A percentile compares a stretch with the other conserved stretches of the same genome.
phyloP scores from a whole-genome alignment of 2,113 vertebrate species.

The Lycaon pictus region DNA sequence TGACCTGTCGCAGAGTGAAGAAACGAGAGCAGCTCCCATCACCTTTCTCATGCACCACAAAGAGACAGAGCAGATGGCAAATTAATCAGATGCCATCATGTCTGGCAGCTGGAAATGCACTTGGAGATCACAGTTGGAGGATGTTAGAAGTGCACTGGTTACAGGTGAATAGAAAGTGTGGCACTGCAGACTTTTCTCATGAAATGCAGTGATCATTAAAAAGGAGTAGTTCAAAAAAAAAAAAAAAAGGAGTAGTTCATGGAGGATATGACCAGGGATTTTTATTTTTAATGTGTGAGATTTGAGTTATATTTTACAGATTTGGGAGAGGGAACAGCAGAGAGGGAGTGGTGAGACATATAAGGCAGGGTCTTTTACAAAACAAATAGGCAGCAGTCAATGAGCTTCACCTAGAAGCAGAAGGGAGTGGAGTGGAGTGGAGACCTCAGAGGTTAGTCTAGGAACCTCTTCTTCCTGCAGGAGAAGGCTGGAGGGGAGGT shows the following conservation, averaged over 20 bases:
- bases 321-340: neutral
- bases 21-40: neutral
- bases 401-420: neutral
- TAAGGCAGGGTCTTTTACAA: neutral
- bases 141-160: neutral
- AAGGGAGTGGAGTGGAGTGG: neutral
- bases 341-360: neutral
- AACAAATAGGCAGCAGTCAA: neutral
- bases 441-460: neutral
- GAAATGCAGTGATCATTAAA: neutral
- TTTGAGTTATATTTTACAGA: neutral
- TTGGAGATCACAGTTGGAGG: fast-evolving
- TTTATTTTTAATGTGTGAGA: neutral
- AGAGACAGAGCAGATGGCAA: fast-evolving
- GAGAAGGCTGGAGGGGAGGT: neutral
- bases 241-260: neutral
- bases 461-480: neutral
- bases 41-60: fast-evolving
- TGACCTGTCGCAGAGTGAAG: neutral
- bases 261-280: neutral
- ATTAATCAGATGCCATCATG: fast-evolving
- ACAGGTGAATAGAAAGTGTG: neutral
- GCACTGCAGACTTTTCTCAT: neutral
- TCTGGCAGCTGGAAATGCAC: fast-evolving
- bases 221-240: neutral